Conservation (phyloP, 2,797 vertebrate genomes). For the Synanceia verrucosa region DNA sequence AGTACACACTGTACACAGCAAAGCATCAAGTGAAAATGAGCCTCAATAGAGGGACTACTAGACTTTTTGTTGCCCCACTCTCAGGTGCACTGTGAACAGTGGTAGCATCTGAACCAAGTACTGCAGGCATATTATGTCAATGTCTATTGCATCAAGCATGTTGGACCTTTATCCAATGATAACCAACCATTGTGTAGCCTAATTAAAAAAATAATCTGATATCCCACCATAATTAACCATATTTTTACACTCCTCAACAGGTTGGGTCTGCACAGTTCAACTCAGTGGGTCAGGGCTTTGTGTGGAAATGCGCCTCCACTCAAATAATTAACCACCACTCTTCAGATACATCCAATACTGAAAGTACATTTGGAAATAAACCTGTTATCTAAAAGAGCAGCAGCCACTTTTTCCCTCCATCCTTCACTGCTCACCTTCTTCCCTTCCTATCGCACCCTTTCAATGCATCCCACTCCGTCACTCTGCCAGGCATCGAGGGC, state of each 20-base stretch:
- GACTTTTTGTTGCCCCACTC: neutral
- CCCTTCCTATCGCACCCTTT: slow-evolving; percentile 33
- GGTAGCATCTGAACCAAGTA: neutral
- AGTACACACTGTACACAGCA: neutral
- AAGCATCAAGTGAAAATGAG: neutral
- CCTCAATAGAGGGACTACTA: neutral
- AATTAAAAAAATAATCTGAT: neutral
- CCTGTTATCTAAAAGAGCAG: slow-evolving; percentile 50
- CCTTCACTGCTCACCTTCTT: slow-evolving; percentile 39
- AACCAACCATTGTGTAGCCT: fast-evolving
- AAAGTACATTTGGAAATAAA: slow-evolving; percentile 35
- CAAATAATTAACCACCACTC: slow-evolving; percentile 28
- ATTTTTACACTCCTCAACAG: neutral
- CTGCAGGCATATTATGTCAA: neutral
- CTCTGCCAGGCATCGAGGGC: slow-evolving; percentile 42
- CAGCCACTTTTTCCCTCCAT: slow-evolving; percentile 12
- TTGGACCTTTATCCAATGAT: neutral
- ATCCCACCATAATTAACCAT: neutral
- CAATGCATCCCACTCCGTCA: slow-evolving; percentile 48
- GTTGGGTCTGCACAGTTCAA: neutral
- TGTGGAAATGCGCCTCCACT: neutral
- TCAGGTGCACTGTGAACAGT: neutral
- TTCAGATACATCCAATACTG: slow-evolving; percentile 30
- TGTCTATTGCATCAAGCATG: neutral
- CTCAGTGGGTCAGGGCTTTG: neutral